Base-by-base conservation (phyloP, 2,888 invertebrate species). In the Xiphydria camelus region DNA sequence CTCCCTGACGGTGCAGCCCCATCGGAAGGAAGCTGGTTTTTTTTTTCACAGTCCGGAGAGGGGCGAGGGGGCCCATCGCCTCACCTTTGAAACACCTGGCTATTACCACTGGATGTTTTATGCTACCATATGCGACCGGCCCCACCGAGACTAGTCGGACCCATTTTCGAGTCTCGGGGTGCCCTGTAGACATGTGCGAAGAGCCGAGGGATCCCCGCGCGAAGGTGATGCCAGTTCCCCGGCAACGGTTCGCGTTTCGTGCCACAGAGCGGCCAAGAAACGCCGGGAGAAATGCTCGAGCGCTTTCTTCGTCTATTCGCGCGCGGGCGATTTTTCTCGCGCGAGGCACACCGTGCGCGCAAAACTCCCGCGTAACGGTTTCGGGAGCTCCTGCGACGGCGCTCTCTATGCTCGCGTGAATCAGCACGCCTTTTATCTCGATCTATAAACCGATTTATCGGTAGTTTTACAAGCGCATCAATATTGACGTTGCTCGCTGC, bases 51-150 rank as follows among this genome's bases (percentile, higher is more conserved):
- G 26, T n/a, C 35, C 18, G 7, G 26, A 26, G n/a, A 26, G 26
- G 23, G 44, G 29, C 38, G 26, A 47, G 51, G 41, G 49, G 45
- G 42, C 39, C 34, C 35, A 26, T 32, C 44, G 17, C 29, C 62
- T 70, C 72, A 74, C 72, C 73, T 73, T 72, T 70, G 62, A 71
- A 71, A 73, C 75, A 74, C 75, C 75, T 75, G 75, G 75, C 70
- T 66, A 66, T 69, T 71, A 70, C 68, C 67, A 59, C 65, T 61
- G 55, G 62, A 66, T 70, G 61, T 66, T 64, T 62, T 62, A 59
- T 57, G 53, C 59, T 64, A 65, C 67, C 71, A 70, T 70, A 70
- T 71, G 72, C 65, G 65, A 60, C 45, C 59, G 68, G 73, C 73
- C 74, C 74, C 74, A 73, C 74, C 69, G 73, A 64, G 73, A 73